These are phyloP conservation scores for Potamarius usumacintae DNA, from an alignment of 2,113 vertebrate species.

Conservation along the genomic window DNA sequence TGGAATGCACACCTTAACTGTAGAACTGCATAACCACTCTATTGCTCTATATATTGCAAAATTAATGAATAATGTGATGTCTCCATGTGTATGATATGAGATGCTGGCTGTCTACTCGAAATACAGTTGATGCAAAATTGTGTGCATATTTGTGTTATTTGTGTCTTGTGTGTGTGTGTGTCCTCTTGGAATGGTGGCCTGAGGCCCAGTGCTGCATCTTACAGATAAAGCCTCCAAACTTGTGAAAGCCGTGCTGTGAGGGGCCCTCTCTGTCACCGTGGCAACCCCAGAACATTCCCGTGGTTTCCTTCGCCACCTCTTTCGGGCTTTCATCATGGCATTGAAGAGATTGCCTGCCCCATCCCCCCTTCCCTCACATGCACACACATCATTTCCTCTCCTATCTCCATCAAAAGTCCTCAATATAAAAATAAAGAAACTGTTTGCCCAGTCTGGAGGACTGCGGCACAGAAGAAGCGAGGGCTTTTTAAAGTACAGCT, in stretches of 20 bases:
- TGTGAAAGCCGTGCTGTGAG: slow-evolving; percentile 92
- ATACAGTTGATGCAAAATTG: slow-evolving; percentile 39
- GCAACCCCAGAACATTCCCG: slow-evolving; percentile 91
- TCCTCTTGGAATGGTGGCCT: slow-evolving; percentile 84
- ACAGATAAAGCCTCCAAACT: slow-evolving; percentile 94
- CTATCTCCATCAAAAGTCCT: slow-evolving; percentile 49
- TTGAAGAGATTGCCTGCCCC: slow-evolving; percentile 92
- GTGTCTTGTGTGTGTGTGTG: slow-evolving; percentile 64
- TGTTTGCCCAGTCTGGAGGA: slow-evolving; percentile 91
- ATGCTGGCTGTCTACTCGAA: slow-evolving; percentile 14
- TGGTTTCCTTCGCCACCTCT: slow-evolving; percentile 95
- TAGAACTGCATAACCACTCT: neutral
- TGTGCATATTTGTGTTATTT: slow-evolving; percentile 44
- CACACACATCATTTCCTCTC: slow-evolving; percentile 47
- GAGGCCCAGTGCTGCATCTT: slow-evolving; percentile 96
- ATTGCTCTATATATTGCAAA: too few relatives aligned
- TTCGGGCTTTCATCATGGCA: slow-evolving; percentile 93
- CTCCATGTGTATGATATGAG: slow-evolving; percentile 31
- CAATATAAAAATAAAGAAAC: slow-evolving; percentile 69
- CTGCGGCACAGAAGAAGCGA: slow-evolving; percentile 81
- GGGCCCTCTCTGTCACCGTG: slow-evolving; percentile 81
- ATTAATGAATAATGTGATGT: neutral
- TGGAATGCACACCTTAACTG: neutral
- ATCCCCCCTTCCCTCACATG: slow-evolving; percentile 78
- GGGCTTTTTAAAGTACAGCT: slow-evolving; percentile 85